Evolutionary conservation across 1,140 invertebrate genomes (phyloP), one percentile per base, ranked within the genome.

Genomic region (Neodiprion lecontei): DNA sequence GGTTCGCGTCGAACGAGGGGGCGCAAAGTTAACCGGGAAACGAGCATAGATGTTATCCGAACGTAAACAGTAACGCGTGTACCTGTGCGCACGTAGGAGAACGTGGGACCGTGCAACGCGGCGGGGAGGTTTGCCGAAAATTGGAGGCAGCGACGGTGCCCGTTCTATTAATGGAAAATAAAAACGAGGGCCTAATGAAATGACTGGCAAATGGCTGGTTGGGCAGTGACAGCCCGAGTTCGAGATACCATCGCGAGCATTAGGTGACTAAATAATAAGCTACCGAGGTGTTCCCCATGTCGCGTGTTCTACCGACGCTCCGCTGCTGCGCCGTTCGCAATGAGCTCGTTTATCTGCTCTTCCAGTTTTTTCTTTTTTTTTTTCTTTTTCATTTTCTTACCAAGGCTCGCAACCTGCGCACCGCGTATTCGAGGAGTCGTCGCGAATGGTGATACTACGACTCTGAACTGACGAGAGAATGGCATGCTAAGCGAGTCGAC

Each of bases 391-490:
- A 4, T 40, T 40, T 40, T 40, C 5, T 40, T 40, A 40, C 28
- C 28, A 40, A 40, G 28, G 28, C 28, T 40, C 5, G 5, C 5
- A 40, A 40, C 28, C 28, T 40, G 28, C 28, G 2, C 28, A 40
- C 28, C 28, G 28, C 28, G 2, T 40, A 40, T 40, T 5, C 28
- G 28, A 61, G 53, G 11, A 61, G 0, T 14, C 53, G 53, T 61
- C 53, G 11, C n/a, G 53, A 61, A 61, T 61, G 28, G 81, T 79
- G 79, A 81, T 76, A 78, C 67, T 78, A 72, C 83, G 80, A 83
- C 81, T 83, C 78, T 79, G 80, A 81, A 84, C 82, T 82, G 79
- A 83, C 79, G 78, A 80, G 79, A 79, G 77, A 72, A 79, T 80
- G 77, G 82, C 80, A 82, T 81, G 81, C 74, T 66, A 40, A 50